Evolutionary conservation across 2,113 vertebrate genomes (phyloP).

Genomic region (Podarcis cretensis): DNA sequence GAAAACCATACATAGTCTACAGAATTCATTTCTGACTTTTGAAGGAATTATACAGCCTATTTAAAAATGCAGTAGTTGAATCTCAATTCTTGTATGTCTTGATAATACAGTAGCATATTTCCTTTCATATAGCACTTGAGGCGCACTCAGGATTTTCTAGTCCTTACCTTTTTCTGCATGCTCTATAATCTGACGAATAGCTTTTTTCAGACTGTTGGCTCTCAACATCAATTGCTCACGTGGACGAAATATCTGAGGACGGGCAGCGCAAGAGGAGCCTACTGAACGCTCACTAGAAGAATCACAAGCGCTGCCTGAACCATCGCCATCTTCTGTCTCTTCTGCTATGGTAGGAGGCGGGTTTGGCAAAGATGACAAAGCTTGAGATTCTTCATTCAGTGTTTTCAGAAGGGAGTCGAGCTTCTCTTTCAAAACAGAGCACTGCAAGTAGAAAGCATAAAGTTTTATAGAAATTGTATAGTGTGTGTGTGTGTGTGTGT

Average conservation of each 20-base stretch:
- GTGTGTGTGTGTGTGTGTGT: too few relatives aligned
- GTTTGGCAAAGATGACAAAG: constrained; percentile 79
- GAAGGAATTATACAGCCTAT: too few relatives aligned
- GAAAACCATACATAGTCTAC: too few relatives aligned
- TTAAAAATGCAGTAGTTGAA: neutral
- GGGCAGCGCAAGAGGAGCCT: constrained; percentile 72
- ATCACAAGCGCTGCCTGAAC: constrained; percentile 60
- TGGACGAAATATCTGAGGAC: constrained; percentile 89
- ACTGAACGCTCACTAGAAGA: constrained; percentile 56
- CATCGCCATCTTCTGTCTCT: constrained; percentile 86
- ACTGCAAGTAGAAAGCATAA: constrained; percentile 70
- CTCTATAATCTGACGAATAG: constrained; percentile 96
- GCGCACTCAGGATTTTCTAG: neutral
- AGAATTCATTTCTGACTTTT: too few relatives aligned
- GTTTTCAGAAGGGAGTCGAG: constrained; percentile 93
- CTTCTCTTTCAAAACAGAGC: constrained; percentile 93
- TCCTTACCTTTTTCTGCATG: constrained; percentile 92
- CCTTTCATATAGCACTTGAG: neutral
- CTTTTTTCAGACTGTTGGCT: constrained; percentile 98
- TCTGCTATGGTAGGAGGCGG: constrained; percentile 93
- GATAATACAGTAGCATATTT: neutral
- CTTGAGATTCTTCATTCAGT: constrained; percentile 92
- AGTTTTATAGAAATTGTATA: neutral
- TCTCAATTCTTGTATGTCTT: neutral
- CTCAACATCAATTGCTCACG: constrained; percentile 96